Evolutionary conservation across 2,888 invertebrate species (phyloP), one percentile per base, ranked within the genome.

Genomic region (Blera fallax): DNA sequence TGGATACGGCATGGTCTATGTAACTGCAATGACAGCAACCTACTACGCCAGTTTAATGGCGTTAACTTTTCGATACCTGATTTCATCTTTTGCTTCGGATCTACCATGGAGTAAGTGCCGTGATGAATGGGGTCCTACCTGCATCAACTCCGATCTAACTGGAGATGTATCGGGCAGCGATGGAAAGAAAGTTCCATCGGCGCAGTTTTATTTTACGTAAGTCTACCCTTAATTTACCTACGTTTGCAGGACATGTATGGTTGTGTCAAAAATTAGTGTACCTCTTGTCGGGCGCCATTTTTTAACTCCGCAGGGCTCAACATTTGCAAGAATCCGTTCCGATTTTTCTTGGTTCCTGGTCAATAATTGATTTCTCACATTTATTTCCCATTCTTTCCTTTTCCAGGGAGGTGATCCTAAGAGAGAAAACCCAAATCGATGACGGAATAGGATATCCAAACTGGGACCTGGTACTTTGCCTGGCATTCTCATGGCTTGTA

Each of bases 31-130:
- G 72, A 94, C 95, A 0, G 93, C 94, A 11, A 94, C 94, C 8
- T 95, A 95, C 88, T 95, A 95, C 90, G 94, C 94, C 85, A 94
- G 94, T 3, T 88, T 95, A 65, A 95, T 95, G 95, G 95, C 94
- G 0, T 89, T 95, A 58, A 94, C 94, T 0, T 89, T 95, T 24
- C 94, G 93, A 88, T 95, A 95, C 90, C 93, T 95, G 87, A 89
- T 94, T 70, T 93, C 93, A 52, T 95, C 95, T 1, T 95, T 95
- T 89, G 93, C 92, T 60, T 89, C 93, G 0, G 92, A 92, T 2
- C 90, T 95, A 32, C 95, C 95, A 0, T 95, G 95, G 95, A 92
- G 67, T 56, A 37, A 64, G 11, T 74, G 76, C 43, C 54, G 60
- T 14, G 18, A 52, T 0, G 69, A 72, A 21, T 18, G 60, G 72